These are phyloP conservation scores for Semotilus atromaculatus DNA, from an alignment of 2,797 vertebrate species.

Conservation along the genomic window DNA sequence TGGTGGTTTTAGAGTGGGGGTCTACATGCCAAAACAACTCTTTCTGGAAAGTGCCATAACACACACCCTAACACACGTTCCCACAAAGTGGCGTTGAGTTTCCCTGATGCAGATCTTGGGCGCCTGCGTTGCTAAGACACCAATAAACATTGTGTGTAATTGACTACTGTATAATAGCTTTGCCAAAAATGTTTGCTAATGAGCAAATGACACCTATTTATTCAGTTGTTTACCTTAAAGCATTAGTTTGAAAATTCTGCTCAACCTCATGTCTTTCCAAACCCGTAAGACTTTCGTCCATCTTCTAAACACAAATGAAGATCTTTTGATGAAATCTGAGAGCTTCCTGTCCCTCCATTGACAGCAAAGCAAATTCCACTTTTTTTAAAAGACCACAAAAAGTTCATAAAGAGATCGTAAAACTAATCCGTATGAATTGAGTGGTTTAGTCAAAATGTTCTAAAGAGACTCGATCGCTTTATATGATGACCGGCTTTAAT, in stretches of 20 bases:
- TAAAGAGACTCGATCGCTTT: not conserved
- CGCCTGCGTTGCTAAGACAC: constrained; percentile 54
- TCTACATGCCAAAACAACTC: constrained; percentile 51
- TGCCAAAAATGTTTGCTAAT: constrained; percentile 11
- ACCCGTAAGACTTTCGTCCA: not conserved
- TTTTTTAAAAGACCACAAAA: not conserved
- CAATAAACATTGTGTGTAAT: constrained; percentile 53
- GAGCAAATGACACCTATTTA: not conserved
- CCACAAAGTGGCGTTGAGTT: constrained; percentile 55
- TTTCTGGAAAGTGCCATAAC: constrained; percentile 51
- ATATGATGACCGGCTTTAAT: not conserved
- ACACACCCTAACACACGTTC: constrained; percentile 51
- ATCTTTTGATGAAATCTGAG: not conserved
- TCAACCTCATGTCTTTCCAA: not conserved
- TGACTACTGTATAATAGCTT: constrained; percentile 47
- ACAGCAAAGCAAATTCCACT: not conserved
- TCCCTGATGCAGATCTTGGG: constrained; percentile 53
- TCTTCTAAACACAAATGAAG: not conserved
- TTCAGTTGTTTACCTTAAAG: not conserved
- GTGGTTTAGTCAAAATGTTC: not conserved
- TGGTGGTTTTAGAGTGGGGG: constrained; percentile 51
- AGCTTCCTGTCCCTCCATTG: not conserved
- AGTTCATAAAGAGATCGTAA: not conserved
- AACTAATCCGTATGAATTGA: not conserved
- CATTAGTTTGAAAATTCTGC: too few relatives aligned